A percentile compares a stretch with the other conserved stretches of the same genome.
Conservation (phyloP, 2,797 vertebrate genomes). For the Clangula hyemalis region DNA sequence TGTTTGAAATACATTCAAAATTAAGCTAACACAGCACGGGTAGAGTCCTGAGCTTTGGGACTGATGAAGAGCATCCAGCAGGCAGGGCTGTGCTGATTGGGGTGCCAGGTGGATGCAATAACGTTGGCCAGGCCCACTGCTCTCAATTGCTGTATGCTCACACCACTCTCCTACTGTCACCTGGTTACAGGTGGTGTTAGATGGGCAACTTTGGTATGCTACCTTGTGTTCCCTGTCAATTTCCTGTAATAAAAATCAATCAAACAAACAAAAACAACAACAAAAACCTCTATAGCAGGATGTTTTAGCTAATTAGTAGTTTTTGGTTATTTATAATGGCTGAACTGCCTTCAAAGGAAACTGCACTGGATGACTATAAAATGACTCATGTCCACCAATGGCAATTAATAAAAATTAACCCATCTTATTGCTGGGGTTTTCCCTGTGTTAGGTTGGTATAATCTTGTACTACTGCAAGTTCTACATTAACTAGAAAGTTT, state of each 20-base stretch:
- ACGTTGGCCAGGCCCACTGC: not conserved
- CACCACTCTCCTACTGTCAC: not conserved
- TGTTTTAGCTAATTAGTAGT: not conserved
- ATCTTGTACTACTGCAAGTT: not conserved
- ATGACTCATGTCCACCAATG: not conserved
- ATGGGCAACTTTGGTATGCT: not conserved
- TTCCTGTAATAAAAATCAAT: not conserved
- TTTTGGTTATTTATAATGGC: not conserved
- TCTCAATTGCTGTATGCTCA: not conserved
- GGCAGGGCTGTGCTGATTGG: not conserved
- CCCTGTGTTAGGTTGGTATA: not conserved
- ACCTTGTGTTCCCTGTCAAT: not conserved
- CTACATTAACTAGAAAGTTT: not conserved
- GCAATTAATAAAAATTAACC: not conserved
- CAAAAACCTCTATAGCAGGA: not conserved
- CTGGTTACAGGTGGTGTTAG: not conserved
- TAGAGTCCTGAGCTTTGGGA: not conserved
- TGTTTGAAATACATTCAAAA: conserved; percentile 3
- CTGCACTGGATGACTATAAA: not conserved
- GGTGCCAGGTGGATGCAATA: not conserved
- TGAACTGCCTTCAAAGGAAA: not conserved
- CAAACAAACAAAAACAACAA: no score
- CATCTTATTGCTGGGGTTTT: rapidly evolving
- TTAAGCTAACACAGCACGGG: not conserved
- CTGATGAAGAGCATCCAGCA: not conserved